A percentile compares a stretch with the other conserved stretches of the same genome.
These are phyloP conservation scores for Macquaria ambigua DNA, from an alignment of 2,113 vertebrate genomes.

Conservation along the genomic window DNA sequence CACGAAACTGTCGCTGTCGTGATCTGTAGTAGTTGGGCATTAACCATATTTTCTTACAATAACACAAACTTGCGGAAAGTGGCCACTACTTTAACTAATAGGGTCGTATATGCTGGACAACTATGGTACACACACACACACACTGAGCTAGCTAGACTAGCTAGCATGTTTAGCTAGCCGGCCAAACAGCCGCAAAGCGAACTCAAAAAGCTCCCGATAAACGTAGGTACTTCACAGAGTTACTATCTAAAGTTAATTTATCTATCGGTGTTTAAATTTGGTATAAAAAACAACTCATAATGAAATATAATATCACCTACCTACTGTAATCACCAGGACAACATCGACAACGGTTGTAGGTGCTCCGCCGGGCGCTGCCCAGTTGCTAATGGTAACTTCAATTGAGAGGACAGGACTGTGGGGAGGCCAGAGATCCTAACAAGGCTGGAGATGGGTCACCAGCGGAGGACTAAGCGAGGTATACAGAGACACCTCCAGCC, in stretches of 20 bases:
- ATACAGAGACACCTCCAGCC: not conserved
- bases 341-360: conserved; percentile 34
- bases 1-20: not conserved
- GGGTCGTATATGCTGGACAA: not conserved
- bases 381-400: conserved; percentile 78
- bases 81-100: not conserved
- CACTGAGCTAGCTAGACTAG: conserved; percentile 20
- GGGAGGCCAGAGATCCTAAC: conserved; percentile 27
- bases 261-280: rapidly evolving
- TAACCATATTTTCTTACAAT: not conserved
- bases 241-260: not conserved
- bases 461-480: not conserved
- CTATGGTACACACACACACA: not conserved
- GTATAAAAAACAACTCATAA: not conserved
- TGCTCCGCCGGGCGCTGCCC: conserved; percentile 71
- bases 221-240: not conserved
- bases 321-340: conserved; percentile 32
- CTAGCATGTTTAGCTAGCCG: conserved; percentile 71
- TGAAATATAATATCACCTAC: conserved; percentile 6
- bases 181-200: conserved; percentile 47
- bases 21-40: not conserved
- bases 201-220: conserved; percentile 1
- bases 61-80: not conserved
- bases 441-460: conserved; percentile 21
- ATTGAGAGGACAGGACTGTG: conserved; percentile 6